Conservation (phyloP, 2,888 invertebrate genomes). For the Agrotis ipsilon region DNA sequence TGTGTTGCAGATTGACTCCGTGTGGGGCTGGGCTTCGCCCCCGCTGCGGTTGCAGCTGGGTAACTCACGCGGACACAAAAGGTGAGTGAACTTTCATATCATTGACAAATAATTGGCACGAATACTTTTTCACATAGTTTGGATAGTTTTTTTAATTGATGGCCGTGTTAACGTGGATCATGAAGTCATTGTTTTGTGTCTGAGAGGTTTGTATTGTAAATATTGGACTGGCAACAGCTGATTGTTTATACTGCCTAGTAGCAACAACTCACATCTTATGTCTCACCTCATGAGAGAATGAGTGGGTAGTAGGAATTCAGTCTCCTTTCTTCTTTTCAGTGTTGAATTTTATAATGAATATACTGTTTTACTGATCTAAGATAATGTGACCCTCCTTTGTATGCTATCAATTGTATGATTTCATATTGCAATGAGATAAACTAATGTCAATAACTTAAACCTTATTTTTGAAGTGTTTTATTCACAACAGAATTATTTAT, state of each 20-base stretch:
- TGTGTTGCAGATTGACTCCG: slow-evolving; percentile 96
- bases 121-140: slow-evolving; percentile 63
- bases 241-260: slow-evolving; percentile 57
- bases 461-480: background rate
- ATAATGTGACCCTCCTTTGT: slow-evolving; percentile 3
- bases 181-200: slow-evolving; percentile 60
- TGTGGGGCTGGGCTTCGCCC: slow-evolving; percentile 98
- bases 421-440: slow-evolving; percentile 7
- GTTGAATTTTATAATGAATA: background rate
- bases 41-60: slow-evolving; percentile 95
- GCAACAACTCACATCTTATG: slow-evolving; percentile 38
- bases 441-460: background rate
- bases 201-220: slow-evolving; percentile 58
- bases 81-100: slow-evolving; percentile 81
- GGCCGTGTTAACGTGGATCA: slow-evolving; percentile 44
- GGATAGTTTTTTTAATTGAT: slow-evolving; percentile 62
- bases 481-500: background rate
- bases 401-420: slow-evolving; percentile 5
- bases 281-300: slow-evolving; percentile 15
- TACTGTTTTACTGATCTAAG: background rate
- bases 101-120: slow-evolving; percentile 69
- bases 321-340: background rate
- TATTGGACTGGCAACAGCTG: slow-evolving; percentile 64
- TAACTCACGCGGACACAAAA: slow-evolving; percentile 91
- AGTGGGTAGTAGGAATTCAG: slow-evolving; percentile 22